Evolutionary conservation across 1,140 invertebrate genomes (phyloP).

Genomic region (Anastatus disparis): DNA sequence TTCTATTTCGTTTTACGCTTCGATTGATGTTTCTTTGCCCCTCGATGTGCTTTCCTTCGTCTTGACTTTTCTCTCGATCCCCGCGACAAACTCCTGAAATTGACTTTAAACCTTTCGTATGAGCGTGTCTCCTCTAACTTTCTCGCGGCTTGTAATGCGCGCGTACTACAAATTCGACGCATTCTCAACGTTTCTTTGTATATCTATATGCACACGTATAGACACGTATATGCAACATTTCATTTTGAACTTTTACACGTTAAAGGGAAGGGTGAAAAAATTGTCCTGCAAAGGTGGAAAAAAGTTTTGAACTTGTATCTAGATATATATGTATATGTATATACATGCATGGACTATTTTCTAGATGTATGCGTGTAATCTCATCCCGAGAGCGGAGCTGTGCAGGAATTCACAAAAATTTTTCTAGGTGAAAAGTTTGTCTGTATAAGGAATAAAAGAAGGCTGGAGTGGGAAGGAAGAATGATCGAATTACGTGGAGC

Average conservation of each 20-base stretch:
- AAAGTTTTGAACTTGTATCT: too few species aligned
- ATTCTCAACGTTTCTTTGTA: constrained; percentile 1
- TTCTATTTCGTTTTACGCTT: constrained; percentile 37
- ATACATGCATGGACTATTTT: too few species aligned
- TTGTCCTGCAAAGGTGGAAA: too few species aligned
- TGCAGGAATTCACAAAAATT: too few species aligned
- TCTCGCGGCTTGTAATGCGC: neutral
- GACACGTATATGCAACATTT: constrained; percentile 34
- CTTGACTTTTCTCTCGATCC: neutral
- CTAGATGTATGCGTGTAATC: too few species aligned
- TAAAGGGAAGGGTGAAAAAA: neutral
- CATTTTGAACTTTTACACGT: constrained; percentile 44
- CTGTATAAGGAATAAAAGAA: too few species aligned
- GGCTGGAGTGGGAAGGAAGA: too few species aligned
- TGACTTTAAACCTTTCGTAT: constrained; percentile 37
- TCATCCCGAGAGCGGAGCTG: too few species aligned
- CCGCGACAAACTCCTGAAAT: neutral
- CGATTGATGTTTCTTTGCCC: constrained; percentile 24
- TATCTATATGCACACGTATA: constrained; percentile 13
- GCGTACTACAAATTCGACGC: neutral
- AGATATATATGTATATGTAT: too few species aligned
- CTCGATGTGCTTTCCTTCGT: constrained; percentile 17
- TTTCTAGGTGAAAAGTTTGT: too few species aligned
- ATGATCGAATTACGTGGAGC: too few species aligned
- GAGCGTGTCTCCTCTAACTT: constrained; percentile 32